Conservation (phyloP, 2,888 invertebrate genomes). For the Mesodorylaimus sp. region DNA sequence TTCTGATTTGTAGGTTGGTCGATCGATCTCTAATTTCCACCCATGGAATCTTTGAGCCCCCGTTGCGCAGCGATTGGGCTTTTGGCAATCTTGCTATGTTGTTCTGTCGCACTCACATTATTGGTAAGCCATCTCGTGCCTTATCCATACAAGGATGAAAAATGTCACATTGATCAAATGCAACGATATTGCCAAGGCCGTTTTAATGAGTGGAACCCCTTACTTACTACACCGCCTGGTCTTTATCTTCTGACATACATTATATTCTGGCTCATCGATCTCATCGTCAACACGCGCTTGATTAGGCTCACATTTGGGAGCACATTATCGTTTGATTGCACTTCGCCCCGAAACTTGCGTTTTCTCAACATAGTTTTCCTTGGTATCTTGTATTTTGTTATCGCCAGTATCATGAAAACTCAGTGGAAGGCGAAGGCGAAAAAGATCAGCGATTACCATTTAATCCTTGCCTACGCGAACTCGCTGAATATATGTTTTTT, state of each 20-base stretch:
- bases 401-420: neutral
- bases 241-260: conserved; percentile 56
- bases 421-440: too few species aligned
- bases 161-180: conserved; percentile 78
- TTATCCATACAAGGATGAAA: conserved; percentile 62
- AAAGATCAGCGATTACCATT: neutral
- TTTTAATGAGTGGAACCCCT: conserved; percentile 73
- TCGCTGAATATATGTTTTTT: conserved; percentile 49
- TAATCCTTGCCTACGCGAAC: conserved; percentile 22
- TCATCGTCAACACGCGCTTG: too few species aligned
- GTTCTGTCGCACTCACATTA: too few species aligned
- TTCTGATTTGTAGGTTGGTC: too few species aligned
- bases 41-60: too few species aligned
- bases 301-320: neutral
- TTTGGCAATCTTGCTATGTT: neutral
- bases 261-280: conserved; percentile 41
- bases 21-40: too few species aligned
- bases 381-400: neutral
- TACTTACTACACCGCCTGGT: conserved; percentile 90
- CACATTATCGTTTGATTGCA: conserved; percentile 31
- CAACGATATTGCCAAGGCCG: conserved; percentile 56
- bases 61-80: too few species aligned
- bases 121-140: conserved; percentile 25
- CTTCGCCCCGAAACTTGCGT: conserved; percentile 49
- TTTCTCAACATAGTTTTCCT: conserved; percentile 48